Evolutionary conservation across 2,888 invertebrate species (phyloP).

Genomic region (Acanthosepion esculentum): DNA sequence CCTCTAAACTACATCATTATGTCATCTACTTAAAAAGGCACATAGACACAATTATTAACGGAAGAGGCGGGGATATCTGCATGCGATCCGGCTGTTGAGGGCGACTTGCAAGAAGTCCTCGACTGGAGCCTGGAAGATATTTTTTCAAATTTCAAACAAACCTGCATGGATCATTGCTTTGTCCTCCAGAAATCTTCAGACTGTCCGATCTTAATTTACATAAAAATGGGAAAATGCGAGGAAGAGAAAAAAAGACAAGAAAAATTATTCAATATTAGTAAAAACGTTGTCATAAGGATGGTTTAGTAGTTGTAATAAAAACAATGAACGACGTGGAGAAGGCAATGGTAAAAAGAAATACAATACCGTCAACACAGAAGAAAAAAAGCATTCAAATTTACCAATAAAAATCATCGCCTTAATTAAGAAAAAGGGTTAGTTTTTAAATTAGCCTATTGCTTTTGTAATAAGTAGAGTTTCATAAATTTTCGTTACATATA

Average conservation of each 20-base stretch:
- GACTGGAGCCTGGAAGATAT: not conserved
- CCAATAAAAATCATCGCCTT: no score
- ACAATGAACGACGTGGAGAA: not conserved
- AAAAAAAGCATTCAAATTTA: not conserved
- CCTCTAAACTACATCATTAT: not conserved
- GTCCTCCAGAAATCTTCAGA: constrained; percentile 34
- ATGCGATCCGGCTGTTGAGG: not conserved
- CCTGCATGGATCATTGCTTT: constrained; percentile 23
- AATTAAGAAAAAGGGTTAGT: no score
- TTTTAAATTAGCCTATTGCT: no score
- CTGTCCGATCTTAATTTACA: constrained; percentile 4
- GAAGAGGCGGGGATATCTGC: not conserved
- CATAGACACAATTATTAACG: not conserved
- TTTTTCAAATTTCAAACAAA: not conserved
- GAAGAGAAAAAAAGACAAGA: not conserved
- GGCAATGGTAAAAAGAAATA: no score
- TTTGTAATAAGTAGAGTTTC: no score
- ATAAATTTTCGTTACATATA: no score
- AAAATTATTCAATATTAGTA: not conserved
- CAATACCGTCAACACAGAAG: not conserved
- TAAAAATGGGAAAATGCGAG: not conserved
- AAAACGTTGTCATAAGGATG: not conserved
- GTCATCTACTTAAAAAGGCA: not conserved
- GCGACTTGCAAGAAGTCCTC: not conserved
- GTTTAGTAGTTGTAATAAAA: not conserved